These are phyloP conservation scores for Sternarchorhynchus goeldii DNA, from an alignment of 2,797 vertebrate species.

Conservation along the genomic window DNA sequence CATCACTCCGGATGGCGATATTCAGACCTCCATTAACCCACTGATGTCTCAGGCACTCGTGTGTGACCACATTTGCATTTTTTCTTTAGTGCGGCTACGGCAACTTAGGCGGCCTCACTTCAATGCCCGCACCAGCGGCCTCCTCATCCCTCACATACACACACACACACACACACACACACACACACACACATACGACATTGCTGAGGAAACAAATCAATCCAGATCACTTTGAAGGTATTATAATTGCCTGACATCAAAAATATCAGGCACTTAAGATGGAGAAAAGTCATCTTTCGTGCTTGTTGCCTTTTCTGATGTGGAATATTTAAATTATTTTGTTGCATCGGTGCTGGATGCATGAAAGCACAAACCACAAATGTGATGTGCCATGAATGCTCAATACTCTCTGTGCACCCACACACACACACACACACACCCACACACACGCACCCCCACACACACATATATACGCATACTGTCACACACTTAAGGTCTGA, in stretches of 20 bases:
- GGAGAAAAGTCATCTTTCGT: slow-evolving; percentile 66
- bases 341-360: slow-evolving; percentile 67
- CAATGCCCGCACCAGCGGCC: slow-evolving; percentile 49
- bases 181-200: slow-evolving; percentile 44
- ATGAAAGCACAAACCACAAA: slow-evolving; percentile 56
- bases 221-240: slow-evolving; percentile 74
- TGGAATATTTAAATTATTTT: slow-evolving; percentile 74
- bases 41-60: slow-evolving; percentile 56
- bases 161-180: no score
- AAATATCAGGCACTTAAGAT: slow-evolving; percentile 68
- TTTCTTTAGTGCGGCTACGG: slow-evolving; percentile 49
- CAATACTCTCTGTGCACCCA: slow-evolving; percentile 31
- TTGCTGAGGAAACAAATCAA: slow-evolving; percentile 72
- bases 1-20: slow-evolving; percentile 58
- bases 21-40: slow-evolving; percentile 67
- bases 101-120: slow-evolving; percentile 54
- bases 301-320: slow-evolving; percentile 59
- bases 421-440: slow-evolving; percentile 17
- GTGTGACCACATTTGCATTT: slow-evolving; percentile 64
- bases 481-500: slow-evolving; percentile 35
- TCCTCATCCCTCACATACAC: slow-evolving; percentile 9
- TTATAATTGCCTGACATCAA: slow-evolving; percentile 77
- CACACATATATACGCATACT: slow-evolving; percentile 17
- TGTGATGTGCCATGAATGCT: slow-evolving; percentile 18
- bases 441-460: slow-evolving; percentile 14